Base-by-base conservation (phyloP, 2,888 invertebrate genomes). In the Nemotelus pantherinus region DNA sequence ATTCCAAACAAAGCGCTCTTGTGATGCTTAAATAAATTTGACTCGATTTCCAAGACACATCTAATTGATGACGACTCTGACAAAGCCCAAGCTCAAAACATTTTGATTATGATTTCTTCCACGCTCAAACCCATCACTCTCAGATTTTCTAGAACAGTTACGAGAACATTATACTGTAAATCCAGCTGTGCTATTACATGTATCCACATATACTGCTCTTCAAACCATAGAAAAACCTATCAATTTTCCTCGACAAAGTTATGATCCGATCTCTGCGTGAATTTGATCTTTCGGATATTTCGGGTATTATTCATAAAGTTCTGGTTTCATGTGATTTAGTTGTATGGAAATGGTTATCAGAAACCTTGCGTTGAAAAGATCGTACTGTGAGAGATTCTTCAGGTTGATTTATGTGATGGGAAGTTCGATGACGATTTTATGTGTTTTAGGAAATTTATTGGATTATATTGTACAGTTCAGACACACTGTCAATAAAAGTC, bases 51-150 rank as follows among this genome's bases (percentile, higher is more conserved):
- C 43, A 4, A 41, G 57, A 43, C 63, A 63, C 5, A 43, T 63
- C 63, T 63, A 63, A 63, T 63, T 63, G 63, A 63, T 63, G 63
- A 63, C 63, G 63, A 43, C 43, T 63, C 63, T 63, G 63, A 63
- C 63, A 63, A 63, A 63, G 63, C 39, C 7, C 63, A 7, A 43
- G 43, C 63, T 63, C 43, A 3, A 39, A 63, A 63, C 63, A 63
- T 63, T 39, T 63, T 63, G 39, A 63, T 63, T 63, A 63, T 63
- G 25, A 25, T 25, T 25, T n/a, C 39, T 39, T 10, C 53, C 53
- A 7, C 53, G 10, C 6, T 53, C 53, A 25, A 25, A 25, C 25
- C 25, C 25, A 25, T 25, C 25, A 25, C 25, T 25, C 25, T 25
- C 25, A 25, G 25, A 25, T 25, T 25, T 25, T 25, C 41, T 43